Percentiles rank a stretch among this genome's conserved stretches.
Evolutionary conservation across 2,888 invertebrate species (phyloP).

Genomic region (Melieria crassipennis): DNA sequence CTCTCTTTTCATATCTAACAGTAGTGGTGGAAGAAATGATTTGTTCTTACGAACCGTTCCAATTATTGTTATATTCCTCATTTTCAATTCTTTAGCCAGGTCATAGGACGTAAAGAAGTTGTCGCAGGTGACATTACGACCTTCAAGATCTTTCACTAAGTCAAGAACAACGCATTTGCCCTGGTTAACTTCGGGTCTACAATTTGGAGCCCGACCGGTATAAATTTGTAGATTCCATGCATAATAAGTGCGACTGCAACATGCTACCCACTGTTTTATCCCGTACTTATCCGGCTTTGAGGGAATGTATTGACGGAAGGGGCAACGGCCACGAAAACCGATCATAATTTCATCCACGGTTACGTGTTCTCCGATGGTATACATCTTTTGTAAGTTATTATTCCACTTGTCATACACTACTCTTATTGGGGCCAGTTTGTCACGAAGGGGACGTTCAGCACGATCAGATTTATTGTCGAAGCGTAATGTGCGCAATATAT

Average conservation of each 20-base stretch:
- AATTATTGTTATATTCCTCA: not conserved
- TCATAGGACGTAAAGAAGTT: conserved; percentile 8
- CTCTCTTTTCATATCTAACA: conserved; percentile 1
- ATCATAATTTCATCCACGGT: conserved; percentile 1
- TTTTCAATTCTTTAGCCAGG: not conserved
- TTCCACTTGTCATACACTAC: not conserved
- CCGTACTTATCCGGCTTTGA: too few species aligned
- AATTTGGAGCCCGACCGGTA: conserved; percentile 10
- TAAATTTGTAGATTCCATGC: conserved; percentile 3
- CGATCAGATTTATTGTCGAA: not conserved
- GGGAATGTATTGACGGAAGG: not conserved
- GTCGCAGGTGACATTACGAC: too few species aligned
- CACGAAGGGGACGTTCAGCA: not conserved
- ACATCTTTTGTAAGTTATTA: not conserved
- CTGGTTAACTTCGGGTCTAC: conserved; percentile 9
- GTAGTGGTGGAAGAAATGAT: not conserved
- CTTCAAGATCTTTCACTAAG: conserved; percentile 8
- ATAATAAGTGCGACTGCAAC: not conserved
- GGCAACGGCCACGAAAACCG: conserved; percentile 1
- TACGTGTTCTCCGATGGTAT: not conserved
- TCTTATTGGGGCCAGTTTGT: conserved; percentile 1
- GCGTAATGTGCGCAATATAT: not conserved
- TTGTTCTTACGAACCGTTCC: conserved; percentile 1
- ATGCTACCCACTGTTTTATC: too few species aligned
- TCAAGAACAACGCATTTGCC: not conserved